Base-by-base conservation (phyloP, 2,797 vertebrate genomes). In the Gadopsis marmoratus region DNA sequence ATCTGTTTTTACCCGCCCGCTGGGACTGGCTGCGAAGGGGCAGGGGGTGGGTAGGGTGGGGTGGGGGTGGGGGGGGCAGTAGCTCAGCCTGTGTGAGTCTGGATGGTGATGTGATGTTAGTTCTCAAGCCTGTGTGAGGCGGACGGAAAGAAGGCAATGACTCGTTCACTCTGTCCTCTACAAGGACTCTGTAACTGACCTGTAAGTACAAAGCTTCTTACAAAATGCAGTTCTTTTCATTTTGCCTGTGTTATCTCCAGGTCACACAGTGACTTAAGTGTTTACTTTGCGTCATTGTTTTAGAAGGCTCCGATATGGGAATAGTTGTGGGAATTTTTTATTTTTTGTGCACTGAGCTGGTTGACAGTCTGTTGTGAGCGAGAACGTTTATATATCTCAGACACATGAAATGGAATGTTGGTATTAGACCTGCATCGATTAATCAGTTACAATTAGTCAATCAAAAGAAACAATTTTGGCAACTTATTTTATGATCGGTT, bases 71-170 rank as follows among this genome's bases (percentile, higher is more conserved):
- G 83, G 47, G 47, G 86, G 82, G 43, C 63, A 72, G 60, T 51
- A 67, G 68, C 54, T 75, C 45, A 71, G 83, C 62, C 70, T 72
- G 58, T 63, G 85, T 73, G 87, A 79, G 54, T 37, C 78, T 74
- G 78, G 76, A 79, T 75, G 73, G 61, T 72, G 83, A 88, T 90
- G 90, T 77, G 87, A 90, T 92, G 90, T 82, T 91, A 91, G 87
- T 89, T 94, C 88, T 94, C 90, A 91, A 83, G 93, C 71, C 82
- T 79, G 68, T 92, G 94, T 88, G 92, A 94, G 89, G 74, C 68
- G 33, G 71, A 79, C 71, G 72, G 61, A 86, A 21, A 66, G 74
- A 67, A 64, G 71, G 43, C 37, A 66, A 86, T 89, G 81, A 86
- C 73, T 86, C 59, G 19, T 80, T 88, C 84, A 79, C 78, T 71